These are phyloP conservation scores for Notodonta dromedarius DNA, from an alignment of 2,888 invertebrate genomes.

Conservation along the genomic window DNA sequence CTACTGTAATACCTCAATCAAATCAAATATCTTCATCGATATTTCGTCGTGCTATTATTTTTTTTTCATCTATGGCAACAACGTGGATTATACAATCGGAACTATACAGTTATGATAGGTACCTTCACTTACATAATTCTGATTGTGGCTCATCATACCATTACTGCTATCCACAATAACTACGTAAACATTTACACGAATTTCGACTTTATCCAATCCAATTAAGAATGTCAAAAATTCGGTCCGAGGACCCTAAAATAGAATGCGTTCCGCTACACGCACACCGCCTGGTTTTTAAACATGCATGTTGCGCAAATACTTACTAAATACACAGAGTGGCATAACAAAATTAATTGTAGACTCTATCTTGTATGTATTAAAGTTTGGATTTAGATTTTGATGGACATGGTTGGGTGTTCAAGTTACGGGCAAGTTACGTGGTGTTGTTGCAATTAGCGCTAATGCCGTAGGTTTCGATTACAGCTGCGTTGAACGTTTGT, in stretches of 20 bases:
- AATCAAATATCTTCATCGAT: conserved; percentile 5
- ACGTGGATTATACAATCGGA: conserved; percentile 3
- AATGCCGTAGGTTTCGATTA: conserved; percentile 56
- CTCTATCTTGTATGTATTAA: conserved; percentile 21
- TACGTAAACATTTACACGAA: conserved; percentile 8
- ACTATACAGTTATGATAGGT: not conserved
- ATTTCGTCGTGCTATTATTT: not conserved
- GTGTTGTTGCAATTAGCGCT: conserved; percentile 51
- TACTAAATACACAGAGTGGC: conserved; percentile 35
- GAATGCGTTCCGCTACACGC: conserved; percentile 50
- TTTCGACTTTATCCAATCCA: conserved; percentile 13
- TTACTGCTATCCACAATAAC: not conserved
- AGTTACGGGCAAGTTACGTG: conserved; percentile 49
- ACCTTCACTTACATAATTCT: conserved; percentile 4
- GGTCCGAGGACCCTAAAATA: conserved; percentile 35
- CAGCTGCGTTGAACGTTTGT: conserved; percentile 49
- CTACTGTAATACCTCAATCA: conserved; percentile 1
- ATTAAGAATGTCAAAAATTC: conserved; percentile 21
- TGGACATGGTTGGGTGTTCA: conserved; percentile 24
- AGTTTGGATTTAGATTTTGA: conserved; percentile 17
- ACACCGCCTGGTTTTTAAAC: conserved; percentile 43
- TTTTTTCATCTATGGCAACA: not conserved
- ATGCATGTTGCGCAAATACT: conserved; percentile 48
- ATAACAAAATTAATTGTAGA: conserved; percentile 17
- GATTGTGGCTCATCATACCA: not conserved